A percentile compares a stretch with the other conserved stretches of the same genome.
These are phyloP conservation scores for Hydrotaea diabolus DNA, from an alignment of 2,888 invertebrate genomes.

Conservation along the genomic window DNA sequence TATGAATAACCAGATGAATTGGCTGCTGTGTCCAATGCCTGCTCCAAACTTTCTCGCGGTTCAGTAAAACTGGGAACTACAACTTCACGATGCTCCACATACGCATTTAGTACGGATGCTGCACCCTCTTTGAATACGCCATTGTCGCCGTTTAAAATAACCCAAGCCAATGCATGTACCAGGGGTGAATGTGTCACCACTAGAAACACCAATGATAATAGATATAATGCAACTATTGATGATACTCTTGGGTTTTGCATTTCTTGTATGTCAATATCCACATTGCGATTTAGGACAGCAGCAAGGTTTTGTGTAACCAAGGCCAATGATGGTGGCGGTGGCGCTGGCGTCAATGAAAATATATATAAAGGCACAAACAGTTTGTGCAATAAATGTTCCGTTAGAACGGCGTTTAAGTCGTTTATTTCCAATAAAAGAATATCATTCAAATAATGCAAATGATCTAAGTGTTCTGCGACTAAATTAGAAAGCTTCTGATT, in stretches of 20 bases:
- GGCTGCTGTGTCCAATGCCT: constrained; percentile 84
- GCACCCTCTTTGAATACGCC: constrained; percentile 87
- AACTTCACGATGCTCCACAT: constrained; percentile 83
- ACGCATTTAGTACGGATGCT: constrained; percentile 83
- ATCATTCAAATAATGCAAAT: constrained; percentile 98
- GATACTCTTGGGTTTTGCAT: constrained; percentile 89
- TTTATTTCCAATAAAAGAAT: constrained; percentile 95
- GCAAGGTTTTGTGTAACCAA: constrained; percentile 85
- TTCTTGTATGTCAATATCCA: constrained; percentile 83
- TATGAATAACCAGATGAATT: constrained; percentile 70
- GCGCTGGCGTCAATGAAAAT: constrained; percentile 88
- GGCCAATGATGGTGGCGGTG: constrained; percentile 82
- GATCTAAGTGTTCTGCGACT: constrained; percentile 98
- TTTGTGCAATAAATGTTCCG: constrained; percentile 96
- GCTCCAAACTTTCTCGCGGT: constrained; percentile 88
- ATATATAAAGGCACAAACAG: constrained; percentile 96
- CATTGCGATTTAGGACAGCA: constrained; percentile 84
- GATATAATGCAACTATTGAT: constrained; percentile 93
- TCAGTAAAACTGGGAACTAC: constrained; percentile 86
- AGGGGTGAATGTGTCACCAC: constrained; percentile 95
- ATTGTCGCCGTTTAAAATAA: constrained; percentile 91
- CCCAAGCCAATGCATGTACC: constrained; percentile 94
- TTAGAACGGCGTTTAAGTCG: constrained; percentile 95
- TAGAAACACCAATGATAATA: constrained; percentile 96
- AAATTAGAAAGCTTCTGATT: constrained; percentile 94